Conservation (phyloP, 2,113 vertebrate species). For the Ochotona curzoniae region DNA sequence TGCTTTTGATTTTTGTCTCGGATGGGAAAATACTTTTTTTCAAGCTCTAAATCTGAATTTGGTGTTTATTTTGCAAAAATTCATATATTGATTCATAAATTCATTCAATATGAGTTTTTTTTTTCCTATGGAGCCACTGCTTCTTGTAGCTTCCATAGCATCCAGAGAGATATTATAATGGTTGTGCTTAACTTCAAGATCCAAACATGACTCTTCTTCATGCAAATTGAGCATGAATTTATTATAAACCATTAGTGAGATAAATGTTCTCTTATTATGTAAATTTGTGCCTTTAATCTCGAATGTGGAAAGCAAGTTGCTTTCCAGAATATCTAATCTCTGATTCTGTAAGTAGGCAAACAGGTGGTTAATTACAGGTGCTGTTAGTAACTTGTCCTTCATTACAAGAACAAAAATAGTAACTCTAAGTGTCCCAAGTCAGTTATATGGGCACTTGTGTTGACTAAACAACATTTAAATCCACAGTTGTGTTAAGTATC, state of each 20-base stretch:
- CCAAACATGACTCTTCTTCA: slow-evolving; percentile 62
- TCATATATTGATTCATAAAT: slow-evolving; percentile 1
- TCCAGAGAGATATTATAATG: slow-evolving; percentile 49
- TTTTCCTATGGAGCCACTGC: background rate
- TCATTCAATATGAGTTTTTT: slow-evolving; percentile 41
- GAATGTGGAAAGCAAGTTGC: slow-evolving; percentile 65
- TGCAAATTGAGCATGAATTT: slow-evolving; percentile 74
- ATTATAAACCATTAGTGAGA: slow-evolving; percentile 78
- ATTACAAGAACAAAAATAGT: slow-evolving; percentile 55
- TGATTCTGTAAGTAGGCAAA: slow-evolving; percentile 65
- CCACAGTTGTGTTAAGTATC: background rate
- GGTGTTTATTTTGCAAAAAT: slow-evolving; percentile 30
- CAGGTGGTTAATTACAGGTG: slow-evolving; percentile 79
- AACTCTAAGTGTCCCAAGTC: slow-evolving; percentile 29
- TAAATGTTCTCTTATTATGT: slow-evolving; percentile 80
- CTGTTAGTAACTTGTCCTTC: slow-evolving; percentile 49
- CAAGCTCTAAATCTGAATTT: slow-evolving; percentile 44
- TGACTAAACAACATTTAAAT: slow-evolving; percentile 32
- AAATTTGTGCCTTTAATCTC: slow-evolving; percentile 79
- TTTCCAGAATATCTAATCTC: slow-evolving; percentile 76
- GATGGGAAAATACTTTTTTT: slow-evolving; percentile 44
- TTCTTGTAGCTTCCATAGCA: background rate
- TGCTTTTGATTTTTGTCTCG: slow-evolving; percentile 36
- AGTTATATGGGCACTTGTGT: slow-evolving; percentile 7
- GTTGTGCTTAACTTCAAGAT: slow-evolving; percentile 62